Evolutionary conservation across 2,797 vertebrate genomes (phyloP).

Genomic region (Tokudaia muenninki): DNA sequence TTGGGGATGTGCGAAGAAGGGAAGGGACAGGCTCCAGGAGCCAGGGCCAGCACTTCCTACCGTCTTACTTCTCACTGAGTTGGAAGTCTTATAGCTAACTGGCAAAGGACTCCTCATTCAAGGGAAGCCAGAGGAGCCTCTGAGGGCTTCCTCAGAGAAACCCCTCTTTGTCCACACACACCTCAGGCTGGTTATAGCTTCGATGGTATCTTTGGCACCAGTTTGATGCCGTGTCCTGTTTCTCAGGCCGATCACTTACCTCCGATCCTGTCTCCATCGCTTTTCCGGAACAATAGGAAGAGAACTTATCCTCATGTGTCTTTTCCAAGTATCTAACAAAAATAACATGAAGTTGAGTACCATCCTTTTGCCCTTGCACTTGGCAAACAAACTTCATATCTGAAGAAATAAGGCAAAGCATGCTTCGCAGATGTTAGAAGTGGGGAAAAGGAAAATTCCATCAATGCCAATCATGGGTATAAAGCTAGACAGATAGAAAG

Average conservation of each 20-base stretch:
- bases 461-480: neutral
- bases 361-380: neutral
- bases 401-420: neutral
- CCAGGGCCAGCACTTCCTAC: neutral
- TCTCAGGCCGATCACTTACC: neutral
- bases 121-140: neutral
- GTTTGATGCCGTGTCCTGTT: neutral
- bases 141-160: neutral
- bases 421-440: neutral
- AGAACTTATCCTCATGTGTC: neutral
- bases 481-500: neutral
- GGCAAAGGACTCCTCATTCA: neutral
- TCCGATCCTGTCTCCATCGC: neutral
- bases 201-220: neutral
- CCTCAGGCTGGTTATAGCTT: neutral
- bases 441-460: conserved; percentile 9
- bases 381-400: neutral
- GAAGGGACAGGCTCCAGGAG: neutral
- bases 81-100: neutral
- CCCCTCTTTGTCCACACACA: neutral
- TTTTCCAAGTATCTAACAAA: conserved; percentile 6
- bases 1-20: neutral
- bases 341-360: neutral
- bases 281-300: neutral
- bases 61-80: neutral